A percentile compares a stretch with the other conserved stretches of the same genome.
Evolutionary conservation across 53 echinoderm and acorn worm species (phyloP).

Genomic region (Holothuria scabra): DNA sequence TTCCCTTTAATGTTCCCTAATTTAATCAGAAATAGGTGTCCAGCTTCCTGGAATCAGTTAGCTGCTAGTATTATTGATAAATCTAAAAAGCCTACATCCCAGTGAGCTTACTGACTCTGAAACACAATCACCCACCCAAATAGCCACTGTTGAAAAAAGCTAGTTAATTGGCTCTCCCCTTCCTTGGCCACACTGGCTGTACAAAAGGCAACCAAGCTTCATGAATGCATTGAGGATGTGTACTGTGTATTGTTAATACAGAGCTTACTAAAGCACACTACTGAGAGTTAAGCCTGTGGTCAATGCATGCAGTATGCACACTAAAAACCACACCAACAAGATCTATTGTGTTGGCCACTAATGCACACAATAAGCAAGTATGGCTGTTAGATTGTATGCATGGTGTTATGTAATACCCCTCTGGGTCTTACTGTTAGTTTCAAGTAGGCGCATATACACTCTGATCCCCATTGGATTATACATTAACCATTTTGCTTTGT

Average conservation of each 20-base stretch:
- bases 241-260: constrained; percentile 1
- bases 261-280: neutral
- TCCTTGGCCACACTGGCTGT: constrained; percentile 16
- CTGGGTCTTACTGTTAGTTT: constrained; percentile 12
- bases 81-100: no score
- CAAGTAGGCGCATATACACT: neutral
- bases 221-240: constrained; percentile 6
- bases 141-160: constrained; percentile 1
- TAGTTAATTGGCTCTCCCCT: constrained; percentile 20
- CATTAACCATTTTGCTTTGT: constrained; percentile 30
- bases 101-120: no score
- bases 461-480: neutral
- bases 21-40: no score
- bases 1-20: no score
- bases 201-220: constrained; percentile 4
- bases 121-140: neutral
- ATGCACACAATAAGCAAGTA: constrained; percentile 30
- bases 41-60: no score
- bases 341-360: constrained; percentile 25
- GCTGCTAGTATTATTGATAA: no score
- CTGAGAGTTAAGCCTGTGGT: neutral
- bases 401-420: constrained; percentile 49
- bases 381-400: constrained; percentile 21
- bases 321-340: constrained; percentile 35
- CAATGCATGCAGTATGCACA: constrained; percentile 25